Conservation (phyloP, 2,888 invertebrate genomes). For the Halictus ligatus region DNA sequence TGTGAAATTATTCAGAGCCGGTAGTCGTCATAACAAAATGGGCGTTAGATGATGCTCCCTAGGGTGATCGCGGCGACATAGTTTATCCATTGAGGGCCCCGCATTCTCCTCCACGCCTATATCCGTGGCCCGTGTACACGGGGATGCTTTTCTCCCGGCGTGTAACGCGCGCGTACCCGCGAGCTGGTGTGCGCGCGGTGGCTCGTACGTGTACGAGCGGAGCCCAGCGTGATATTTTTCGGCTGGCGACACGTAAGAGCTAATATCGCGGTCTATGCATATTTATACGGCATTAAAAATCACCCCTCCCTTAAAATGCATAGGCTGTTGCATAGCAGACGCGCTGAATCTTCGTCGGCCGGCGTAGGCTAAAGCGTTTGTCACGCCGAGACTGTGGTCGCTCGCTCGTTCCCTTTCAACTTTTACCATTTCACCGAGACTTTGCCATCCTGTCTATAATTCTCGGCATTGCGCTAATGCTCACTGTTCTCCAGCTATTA, state of each 20-base stretch:
- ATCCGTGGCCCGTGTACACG: conserved; percentile 59
- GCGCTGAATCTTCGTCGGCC: conserved; percentile 67
- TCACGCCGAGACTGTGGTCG: conserved; percentile 36
- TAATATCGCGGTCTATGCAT: conserved; percentile 84
- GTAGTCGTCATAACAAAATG: conserved; percentile 82
- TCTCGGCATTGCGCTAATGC: background rate
- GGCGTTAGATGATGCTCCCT: conserved; percentile 83
- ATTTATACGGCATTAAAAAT: conserved; percentile 84
- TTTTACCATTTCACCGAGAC: conserved; percentile 49
- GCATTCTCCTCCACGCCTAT: conserved; percentile 62
- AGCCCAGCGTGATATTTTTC: conserved; percentile 78
- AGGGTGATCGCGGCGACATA: conserved; percentile 83
- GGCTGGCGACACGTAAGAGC: conserved; percentile 80
- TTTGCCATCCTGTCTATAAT: background rate
- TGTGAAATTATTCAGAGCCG: conserved; percentile 75
- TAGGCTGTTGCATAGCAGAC: conserved; percentile 78
- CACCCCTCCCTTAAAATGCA: conserved; percentile 82
- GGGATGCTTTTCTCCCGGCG: conserved; percentile 68
- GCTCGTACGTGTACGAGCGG: conserved; percentile 24
- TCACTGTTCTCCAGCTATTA: background rate
- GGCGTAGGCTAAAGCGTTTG: conserved; percentile 52
- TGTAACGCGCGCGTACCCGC: conserved; percentile 18
- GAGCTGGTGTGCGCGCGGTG: background rate
- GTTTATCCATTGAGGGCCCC: conserved; percentile 84
- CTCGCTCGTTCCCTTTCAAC: conserved; percentile 42